Percentiles rank a stretch among this genome's conserved stretches.
Evolutionary conservation across 1,140 invertebrate genomes (phyloP).

Genomic region (Venturia canescens): DNA sequence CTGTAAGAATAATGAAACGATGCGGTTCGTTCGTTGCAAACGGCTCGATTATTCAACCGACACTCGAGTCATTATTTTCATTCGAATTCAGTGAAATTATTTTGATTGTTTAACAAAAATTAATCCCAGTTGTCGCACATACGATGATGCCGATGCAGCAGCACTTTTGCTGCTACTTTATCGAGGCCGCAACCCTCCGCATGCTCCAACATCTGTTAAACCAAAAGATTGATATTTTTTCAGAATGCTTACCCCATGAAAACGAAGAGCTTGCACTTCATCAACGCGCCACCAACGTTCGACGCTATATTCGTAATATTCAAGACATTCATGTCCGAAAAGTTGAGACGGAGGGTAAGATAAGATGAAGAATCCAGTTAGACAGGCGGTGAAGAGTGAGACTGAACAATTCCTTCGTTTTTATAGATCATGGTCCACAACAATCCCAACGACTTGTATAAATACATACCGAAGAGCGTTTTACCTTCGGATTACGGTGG

Average conservation of each 20-base stretch:
- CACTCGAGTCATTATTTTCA: too few species aligned
- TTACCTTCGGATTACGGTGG: conserved; percentile 68
- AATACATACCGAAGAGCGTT: conserved; percentile 62
- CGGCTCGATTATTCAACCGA: too few species aligned
- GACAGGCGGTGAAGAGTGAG: neutral
- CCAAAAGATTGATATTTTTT: neutral
- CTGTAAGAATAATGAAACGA: too few species aligned
- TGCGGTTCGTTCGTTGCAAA: too few species aligned
- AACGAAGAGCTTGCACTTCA: conserved; percentile 77
- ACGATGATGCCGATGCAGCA: too few species aligned
- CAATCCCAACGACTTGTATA: conserved; percentile 59
- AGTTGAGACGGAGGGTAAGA: conserved; percentile 75
- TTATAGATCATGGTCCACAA: conserved; percentile 59
- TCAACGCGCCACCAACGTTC: conserved; percentile 76
- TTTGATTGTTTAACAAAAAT: too few species aligned
- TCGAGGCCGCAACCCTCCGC: neutral
- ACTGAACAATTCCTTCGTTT: conserved; percentile 35
- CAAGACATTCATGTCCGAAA: conserved; percentile 75
- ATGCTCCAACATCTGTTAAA: neutral
- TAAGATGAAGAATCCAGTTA: neutral
- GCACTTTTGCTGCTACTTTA: too few species aligned
- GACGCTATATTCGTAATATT: conserved; percentile 76
- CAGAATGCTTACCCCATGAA: conserved; percentile 78
- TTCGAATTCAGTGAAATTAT: too few species aligned
- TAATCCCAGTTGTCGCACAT: too few species aligned